Base-by-base conservation (phyloP, 1,140 invertebrate genomes). In the Microplitis demolitor region DNA sequence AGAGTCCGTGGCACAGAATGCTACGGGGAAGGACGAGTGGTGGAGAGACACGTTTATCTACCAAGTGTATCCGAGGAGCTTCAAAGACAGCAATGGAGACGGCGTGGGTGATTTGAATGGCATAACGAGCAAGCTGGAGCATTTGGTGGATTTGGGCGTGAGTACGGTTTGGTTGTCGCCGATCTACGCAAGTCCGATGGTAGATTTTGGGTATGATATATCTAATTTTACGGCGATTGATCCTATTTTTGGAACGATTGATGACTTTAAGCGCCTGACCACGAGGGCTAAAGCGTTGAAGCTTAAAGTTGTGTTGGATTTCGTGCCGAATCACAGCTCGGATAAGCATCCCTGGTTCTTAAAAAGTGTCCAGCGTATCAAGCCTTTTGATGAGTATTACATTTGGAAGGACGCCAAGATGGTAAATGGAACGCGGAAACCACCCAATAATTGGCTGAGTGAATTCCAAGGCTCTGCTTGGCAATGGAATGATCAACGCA, bases 21-120 rank as follows among this genome's bases (percentile, higher is more conserved):
- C 6, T 24, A 9, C 39, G 2, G 11, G 6, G 6, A 45, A 11
- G 6, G 31, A 31, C 8, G 74, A 72, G 31, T 96, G 95, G 94
- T 95, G 92, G 91, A 88, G 93, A 74, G 89, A 88, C 37, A 90
- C 89, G 1, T 82, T 91, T 4, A 87, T 95, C 33, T 96, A 96
- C 82, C 93, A 95, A 83, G 90, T 96, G 56, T 94, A 95, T 80
- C 92, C 93, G 0, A 85, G 92, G 64, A 94, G 93, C 2, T 96
- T 94, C 81, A 91, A 91, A 77, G 95, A 96, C 79, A 91, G 89
- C 64, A 88, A 94, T 80, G 92, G 90, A 1, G 92, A 95, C 81
- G 94, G 95, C 1, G 87, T 93, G n/a, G 94, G 94, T 1, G 94
- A 96, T 82, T 80, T 96, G 4, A 85, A 86, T 72, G 81, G 80